Conservation (phyloP, 2,888 invertebrate species). For the Eristalis tenax region DNA sequence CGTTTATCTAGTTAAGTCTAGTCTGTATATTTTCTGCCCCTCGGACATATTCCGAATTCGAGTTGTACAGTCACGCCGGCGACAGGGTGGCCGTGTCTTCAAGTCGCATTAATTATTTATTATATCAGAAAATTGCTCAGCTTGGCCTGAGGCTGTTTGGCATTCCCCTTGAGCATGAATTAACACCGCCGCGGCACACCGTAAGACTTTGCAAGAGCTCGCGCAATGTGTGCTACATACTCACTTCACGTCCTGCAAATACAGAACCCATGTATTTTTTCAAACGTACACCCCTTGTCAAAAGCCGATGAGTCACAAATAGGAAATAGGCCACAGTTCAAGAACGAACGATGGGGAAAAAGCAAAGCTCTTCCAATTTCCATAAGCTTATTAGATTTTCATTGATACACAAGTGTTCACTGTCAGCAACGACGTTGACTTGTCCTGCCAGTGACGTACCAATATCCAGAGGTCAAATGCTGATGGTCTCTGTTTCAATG, state of each 20-base stretch:
- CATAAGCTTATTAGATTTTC: background rate
- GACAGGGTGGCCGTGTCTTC: background rate
- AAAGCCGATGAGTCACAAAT: no score
- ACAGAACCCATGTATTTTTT: background rate
- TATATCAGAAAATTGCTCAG: background rate
- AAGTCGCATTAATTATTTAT: background rate
- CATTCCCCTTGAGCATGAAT: background rate
- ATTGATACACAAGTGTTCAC: background rate
- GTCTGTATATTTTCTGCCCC: background rate
- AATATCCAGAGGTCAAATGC: background rate
- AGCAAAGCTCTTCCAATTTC: background rate
- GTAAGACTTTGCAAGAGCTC: background rate
- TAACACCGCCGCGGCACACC: no score
- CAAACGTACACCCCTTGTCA: no score
- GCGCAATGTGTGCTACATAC: slow-evolving; percentile 17
- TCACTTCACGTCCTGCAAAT: slow-evolving; percentile 4
- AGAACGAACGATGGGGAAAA: no score
- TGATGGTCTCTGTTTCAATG: slow-evolving; percentile 27
- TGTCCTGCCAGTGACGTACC: background rate
- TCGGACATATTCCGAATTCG: no score
- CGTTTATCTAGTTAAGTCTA: background rate
- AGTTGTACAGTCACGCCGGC: no score
- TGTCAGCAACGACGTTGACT: background rate
- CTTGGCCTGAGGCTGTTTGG: background rate
- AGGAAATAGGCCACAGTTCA: no score